Evolutionary conservation across 2,888 invertebrate species (phyloP), one percentile per base, ranked within the genome.

Genomic region (Calameuta idolon): DNA sequence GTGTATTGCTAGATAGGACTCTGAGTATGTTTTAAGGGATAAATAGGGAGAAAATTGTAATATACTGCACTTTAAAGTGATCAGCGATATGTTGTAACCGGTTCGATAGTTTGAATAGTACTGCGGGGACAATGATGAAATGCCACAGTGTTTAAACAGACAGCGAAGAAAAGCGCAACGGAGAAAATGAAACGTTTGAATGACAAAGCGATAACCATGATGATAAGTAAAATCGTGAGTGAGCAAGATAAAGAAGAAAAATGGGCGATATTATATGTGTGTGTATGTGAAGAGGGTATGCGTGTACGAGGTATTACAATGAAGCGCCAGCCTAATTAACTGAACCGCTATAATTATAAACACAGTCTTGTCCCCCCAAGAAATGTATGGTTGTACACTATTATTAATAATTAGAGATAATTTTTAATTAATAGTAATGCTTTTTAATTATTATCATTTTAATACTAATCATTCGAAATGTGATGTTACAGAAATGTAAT

Each of bases 371-470:
- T 86, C 84, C 84, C 86, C 86, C 79, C 83, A 85, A 87, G 85
- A 84, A 85, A 86, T 87, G 88, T 89, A 90, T 91, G 90, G 88
- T 90, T 91, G 91, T 91, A 90, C 86, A 91, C 90, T 90, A 91
- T 90, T 91, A 91, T 89, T 90, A 90, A 89, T 90, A 90, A 90
- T 89, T 89, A 86, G 90, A 90, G 89, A 85, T 89, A 90, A 90
- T 88, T 91, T 90, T 89, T 90, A 90, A 90, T 89, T 89, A 83
- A 86, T 90, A 90, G 87, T 86, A 87, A 85, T 89, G 87, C 88
- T 88, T 86, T 87, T 88, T 87, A 89, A 89, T 86, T 88, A 85
- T 89, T 90, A 90, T 90, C 88, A 87, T 90, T 91, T 90, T 89
- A 90, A 88, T 90, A 90, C 87, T 90, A 89, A 90, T 90, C 85